Percentiles rank a stretch among this genome's conserved stretches.
These are phyloP conservation scores for Glaucomys volans DNA, from an alignment of 2,113 vertebrate species.

Conservation along the genomic window DNA sequence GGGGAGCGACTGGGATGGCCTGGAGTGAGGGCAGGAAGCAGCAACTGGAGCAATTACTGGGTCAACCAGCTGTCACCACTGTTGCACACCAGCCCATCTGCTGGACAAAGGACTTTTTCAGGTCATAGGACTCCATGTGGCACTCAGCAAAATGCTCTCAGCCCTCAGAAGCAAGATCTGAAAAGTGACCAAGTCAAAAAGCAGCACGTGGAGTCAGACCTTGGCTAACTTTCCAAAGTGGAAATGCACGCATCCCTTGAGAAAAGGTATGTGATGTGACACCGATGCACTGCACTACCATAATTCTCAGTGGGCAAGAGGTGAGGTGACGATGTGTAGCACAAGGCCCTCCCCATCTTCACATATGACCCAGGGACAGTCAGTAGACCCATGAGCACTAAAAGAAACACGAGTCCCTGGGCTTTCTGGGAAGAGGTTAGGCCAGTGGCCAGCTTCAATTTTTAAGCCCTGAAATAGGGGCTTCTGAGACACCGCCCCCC, in stretches of 20 bases:
- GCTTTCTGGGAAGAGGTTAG: background rate
- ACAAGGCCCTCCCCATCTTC: background rate
- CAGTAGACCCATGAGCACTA: background rate
- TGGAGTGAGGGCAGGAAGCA: background rate
- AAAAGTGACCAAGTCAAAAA: background rate
- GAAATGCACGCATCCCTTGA: background rate
- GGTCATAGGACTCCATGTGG: constrained; percentile 16
- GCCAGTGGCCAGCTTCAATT: background rate
- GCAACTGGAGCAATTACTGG: background rate
- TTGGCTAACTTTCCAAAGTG: background rate
- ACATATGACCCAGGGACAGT: background rate
- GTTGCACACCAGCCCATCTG: background rate
- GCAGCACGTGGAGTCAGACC: background rate
- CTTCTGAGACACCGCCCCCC: background rate
- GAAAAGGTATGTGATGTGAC: background rate
- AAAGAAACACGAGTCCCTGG: background rate
- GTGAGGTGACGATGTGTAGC: background rate
- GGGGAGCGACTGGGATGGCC: background rate
- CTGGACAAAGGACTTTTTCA: background rate
- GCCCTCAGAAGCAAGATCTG: background rate
- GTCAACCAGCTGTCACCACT: background rate
- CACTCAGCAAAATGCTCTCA: background rate
- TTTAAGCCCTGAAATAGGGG: background rate
- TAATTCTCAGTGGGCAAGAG: background rate
- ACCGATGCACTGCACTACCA: accelerated